Base-by-base conservation (phyloP, 2,113 vertebrate species). In the Erythrolamprus reginae region DNA sequence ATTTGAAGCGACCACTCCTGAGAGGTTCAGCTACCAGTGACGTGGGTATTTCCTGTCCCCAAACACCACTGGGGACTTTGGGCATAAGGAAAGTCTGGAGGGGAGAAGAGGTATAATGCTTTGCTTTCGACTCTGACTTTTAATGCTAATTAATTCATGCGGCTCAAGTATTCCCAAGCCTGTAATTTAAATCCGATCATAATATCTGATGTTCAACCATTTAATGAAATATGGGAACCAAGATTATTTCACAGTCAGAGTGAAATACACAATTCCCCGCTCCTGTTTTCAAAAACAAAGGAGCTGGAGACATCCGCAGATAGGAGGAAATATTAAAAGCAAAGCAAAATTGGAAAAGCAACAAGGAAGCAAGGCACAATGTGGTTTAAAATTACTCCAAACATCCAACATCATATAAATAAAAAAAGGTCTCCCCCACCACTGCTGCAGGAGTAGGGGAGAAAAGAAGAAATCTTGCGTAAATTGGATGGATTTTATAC, bases 11-110 rank as follows among this genome's bases (percentile, higher is more conserved):
- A 88, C 58, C 89, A n/a, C 93, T 93, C 94, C 61, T 93, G 86
- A 95, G 24, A 9, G 1, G 24, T 95, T 94, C 95, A 95, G 90
- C 92, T 90, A n/a, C 26, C 38, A 92, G 92, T 93, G 93, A 58
- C 82, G 50, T 4, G 0, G 93, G 88, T 94, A 92, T 47, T 65
- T 84, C 38, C 89, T 92, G 92, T 92, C 38, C 93, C 94, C 91
- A 94, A 95, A 91, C 48, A 88, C 92, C 58, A 77, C 56, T 92
- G 92, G 87, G 90, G 94, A 47, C 92, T 92, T 91, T 88, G 92
- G 94, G 89, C 92, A 89, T 85, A 82, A 51, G 77, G 50, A 92
- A 88, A 87, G 92, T 91, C 91, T 93, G 90, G 84, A 92, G 94
- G 87, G 45, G 51, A 87, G 89, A 51, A 45, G 88, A 92, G 89